A percentile compares a stretch with the other conserved stretches of the same genome.
phyloP scores from a whole-genome alignment of 2,888 invertebrate genomes.

The Ernsta delagoae region DNA sequence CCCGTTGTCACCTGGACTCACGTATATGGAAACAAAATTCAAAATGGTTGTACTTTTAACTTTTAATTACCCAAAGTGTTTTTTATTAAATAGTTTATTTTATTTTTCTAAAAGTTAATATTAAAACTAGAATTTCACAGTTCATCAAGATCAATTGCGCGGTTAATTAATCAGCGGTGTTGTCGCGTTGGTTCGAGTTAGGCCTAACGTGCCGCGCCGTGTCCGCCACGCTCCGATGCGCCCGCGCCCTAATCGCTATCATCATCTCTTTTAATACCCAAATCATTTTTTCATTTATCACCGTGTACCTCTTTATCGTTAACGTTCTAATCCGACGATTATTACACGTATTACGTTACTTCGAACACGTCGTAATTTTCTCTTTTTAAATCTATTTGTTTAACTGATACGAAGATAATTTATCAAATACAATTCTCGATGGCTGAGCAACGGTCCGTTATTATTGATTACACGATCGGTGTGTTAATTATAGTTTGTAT shows the following conservation, averaged over 20 bases:
- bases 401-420: slow-evolving; percentile 65
- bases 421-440: slow-evolving; percentile 64
- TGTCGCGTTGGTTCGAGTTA: slow-evolving; percentile 66
- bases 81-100: too few relatives aligned
- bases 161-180: slow-evolving; percentile 67
- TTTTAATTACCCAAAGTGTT: too few relatives aligned
- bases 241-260: slow-evolving; percentile 68
- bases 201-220: slow-evolving; percentile 76
- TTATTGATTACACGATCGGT: slow-evolving; percentile 77
- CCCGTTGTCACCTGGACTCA: slow-evolving; percentile 37
- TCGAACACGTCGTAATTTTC: slow-evolving; percentile 72
- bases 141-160: slow-evolving; percentile 62
- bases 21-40: too few relatives aligned
- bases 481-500: slow-evolving; percentile 73
- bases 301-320: slow-evolving; percentile 71
- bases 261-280: slow-evolving; percentile 67
- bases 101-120: slow-evolving; percentile 48
- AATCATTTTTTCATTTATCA: slow-evolving; percentile 81
- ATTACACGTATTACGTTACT: slow-evolving; percentile 79
- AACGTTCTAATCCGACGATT: slow-evolving; percentile 71
- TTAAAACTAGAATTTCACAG: slow-evolving; percentile 56
- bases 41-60: too few relatives aligned
- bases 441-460: slow-evolving; percentile 62
- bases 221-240: slow-evolving; percentile 64
- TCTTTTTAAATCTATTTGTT: slow-evolving; percentile 71